Base-by-base conservation (phyloP, 2,888 invertebrate species). In the Pharmacophagus antenor region DNA sequence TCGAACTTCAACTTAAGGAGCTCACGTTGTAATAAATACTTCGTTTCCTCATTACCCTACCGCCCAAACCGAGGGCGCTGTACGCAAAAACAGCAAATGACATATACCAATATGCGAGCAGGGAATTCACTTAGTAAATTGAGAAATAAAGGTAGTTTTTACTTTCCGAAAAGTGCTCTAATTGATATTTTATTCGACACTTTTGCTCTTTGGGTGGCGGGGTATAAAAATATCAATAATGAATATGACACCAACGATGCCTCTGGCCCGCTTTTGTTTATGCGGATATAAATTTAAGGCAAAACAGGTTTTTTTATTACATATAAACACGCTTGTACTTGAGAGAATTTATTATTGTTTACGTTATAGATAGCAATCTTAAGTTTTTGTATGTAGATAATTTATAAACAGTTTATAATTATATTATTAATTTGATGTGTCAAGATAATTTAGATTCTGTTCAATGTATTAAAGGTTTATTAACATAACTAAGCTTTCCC, bases 101-200 rank as follows among this genome's bases (percentile, higher is more conserved):
- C 85, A 84, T 85, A 80, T 83, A 71, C 77, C 80, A 78, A 83
- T 83, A 80, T 73, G 73, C 74, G 71, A 65, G 62, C 72, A 70
- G 77, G 79, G 80, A 76, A 84, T 82, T 87, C 85, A 87, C 85
- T 89, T 72, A 72, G 70, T 67, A 85, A 88, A 88, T 88, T 88
- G 86, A 88, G 87, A 89, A 84, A 81, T 88, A 83, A 86, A 86
- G 75, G 74, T 70, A 76, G 76, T 80, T 84, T 84, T 82, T 77
- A 77, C 73, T 69, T 72, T 63, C 68, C 74, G 79, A 82, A 85
- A 84, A 79, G 70, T 82, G 79, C 78, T 85, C 85, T 87, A 88
- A 89, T 89, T 89, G 87, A 88, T 87, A 88, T 87, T 86, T 87
- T 83, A 87, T 85, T 84, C 87, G 84, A 77, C 78, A 80, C 78